Base-by-base conservation (phyloP, 2,888 invertebrate species). In the Lasioglossum leucozonium region DNA sequence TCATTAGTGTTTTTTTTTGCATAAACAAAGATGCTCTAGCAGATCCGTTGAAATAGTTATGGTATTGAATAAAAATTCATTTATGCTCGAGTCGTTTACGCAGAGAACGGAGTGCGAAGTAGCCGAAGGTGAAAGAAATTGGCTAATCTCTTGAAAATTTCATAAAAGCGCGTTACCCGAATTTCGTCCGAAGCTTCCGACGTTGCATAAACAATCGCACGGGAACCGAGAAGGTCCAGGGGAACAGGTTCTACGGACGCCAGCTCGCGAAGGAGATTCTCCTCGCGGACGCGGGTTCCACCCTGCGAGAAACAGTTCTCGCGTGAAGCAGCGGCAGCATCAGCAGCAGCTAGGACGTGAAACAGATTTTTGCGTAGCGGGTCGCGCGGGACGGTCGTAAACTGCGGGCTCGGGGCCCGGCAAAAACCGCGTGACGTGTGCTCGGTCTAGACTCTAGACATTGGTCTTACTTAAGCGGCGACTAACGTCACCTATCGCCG, bases 401-500 rank as follows among this genome's bases (percentile, higher is more conserved):
- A 86, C 34, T 80, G 37, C 65, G 75, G 26, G 26, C 79, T 62
- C 82, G 86, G 51, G 44, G 51, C 18, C 42, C 73, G 4, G 75
- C 73, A 79, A 87, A 87, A 87, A 87, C 65, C 62, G 58, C 42
- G 67, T 77, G 76, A 78, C 84, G 82, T 75, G 81, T 81, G 69
- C 58, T 81, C 55, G 47, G 34, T 37, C 37, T 40, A 55, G 37
- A 44, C 79, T 37, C 37, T 40, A 55, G 37, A 44, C 79, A 76
- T 80, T 77, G 77, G 65, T 85, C 77, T 80, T 76, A 40, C 77
- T 77, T 82, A 79, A 76, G 47, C 79, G 37, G 2, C 74, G 62
- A 78, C 73, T 51, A 86, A 77, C 81, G 81, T 87, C 84, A 82
- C 79, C 76, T 87, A 79, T 82, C 73, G 73, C 51, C 82, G 77